These are phyloP conservation scores for Brenthis hecate DNA, from an alignment of 2,888 invertebrate species.

Conservation along the genomic window DNA sequence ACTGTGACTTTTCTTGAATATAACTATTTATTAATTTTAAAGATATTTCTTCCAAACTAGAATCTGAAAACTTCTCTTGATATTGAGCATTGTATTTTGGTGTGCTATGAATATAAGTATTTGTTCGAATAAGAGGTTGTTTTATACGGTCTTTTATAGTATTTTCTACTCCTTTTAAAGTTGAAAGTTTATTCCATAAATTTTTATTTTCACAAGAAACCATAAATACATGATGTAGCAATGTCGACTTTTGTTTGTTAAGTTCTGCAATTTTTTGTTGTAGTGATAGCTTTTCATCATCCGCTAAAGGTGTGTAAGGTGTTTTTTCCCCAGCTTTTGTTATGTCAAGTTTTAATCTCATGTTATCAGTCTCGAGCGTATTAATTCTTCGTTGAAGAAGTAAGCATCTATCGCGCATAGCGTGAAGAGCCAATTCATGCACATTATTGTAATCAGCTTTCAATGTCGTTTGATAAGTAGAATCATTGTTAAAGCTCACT, in stretches of 20 bases:
- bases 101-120: conserved; percentile 87
- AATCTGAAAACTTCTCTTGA: conserved; percentile 79
- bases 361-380: conserved; percentile 89
- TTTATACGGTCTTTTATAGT: conserved; percentile 54
- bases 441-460: conserved; percentile 78
- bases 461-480: conserved; percentile 69
- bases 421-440: conserved; percentile 89
- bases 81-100: conserved; percentile 82
- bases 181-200: conserved; percentile 88
- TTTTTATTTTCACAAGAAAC: conserved; percentile 91
- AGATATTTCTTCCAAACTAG: conserved; percentile 90
- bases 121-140: conserved; percentile 68
- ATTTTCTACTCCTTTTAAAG: conserved; percentile 63
- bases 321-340: conserved; percentile 57
- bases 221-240: conserved; percentile 90
- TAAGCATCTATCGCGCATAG: conserved; percentile 91
- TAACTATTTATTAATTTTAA: conserved; percentile 87
- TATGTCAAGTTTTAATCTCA: conserved; percentile 78
- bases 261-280: conserved; percentile 86
- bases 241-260: conserved; percentile 88
- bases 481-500: conserved; percentile 76
- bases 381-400: conserved; percentile 87
- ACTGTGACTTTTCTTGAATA: conserved; percentile 85
- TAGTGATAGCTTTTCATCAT: conserved; percentile 76
- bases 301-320: conserved; percentile 60